Evolutionary conservation across 2,797 vertebrate genomes (phyloP).

Genomic region (Cichlasoma orientale): DNA sequence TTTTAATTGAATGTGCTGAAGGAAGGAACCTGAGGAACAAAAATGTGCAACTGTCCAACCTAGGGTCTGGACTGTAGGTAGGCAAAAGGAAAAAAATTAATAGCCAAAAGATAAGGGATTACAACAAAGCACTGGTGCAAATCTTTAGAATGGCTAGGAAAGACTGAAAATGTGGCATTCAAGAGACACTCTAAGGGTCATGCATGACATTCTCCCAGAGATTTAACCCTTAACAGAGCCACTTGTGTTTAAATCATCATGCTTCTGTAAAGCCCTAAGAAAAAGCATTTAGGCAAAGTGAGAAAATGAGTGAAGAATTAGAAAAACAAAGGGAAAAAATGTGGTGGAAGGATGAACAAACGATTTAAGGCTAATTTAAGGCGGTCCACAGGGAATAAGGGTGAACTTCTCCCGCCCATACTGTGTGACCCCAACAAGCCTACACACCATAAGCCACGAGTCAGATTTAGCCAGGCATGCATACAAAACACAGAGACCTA

Average conservation of each 20-base stretch:
- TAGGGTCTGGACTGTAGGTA: background rate
- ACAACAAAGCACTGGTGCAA: background rate
- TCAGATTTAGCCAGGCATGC: slow-evolving; percentile 24
- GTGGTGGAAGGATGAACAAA: slow-evolving; percentile 35
- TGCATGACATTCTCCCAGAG: background rate
- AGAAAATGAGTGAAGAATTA: slow-evolving; percentile 39
- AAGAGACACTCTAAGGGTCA: background rate
- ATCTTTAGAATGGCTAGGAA: background rate
- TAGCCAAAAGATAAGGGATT: background rate
- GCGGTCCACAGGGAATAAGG: slow-evolving; percentile 12
- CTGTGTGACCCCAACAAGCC: slow-evolving; percentile 45
- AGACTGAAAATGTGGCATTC: background rate
- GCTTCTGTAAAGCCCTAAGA: background rate
- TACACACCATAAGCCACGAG: slow-evolving; percentile 34
- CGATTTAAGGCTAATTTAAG: slow-evolving; percentile 52
- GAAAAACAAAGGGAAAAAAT: background rate
- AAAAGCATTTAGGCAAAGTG: slow-evolving; percentile 8
- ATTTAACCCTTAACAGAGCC: background rate
- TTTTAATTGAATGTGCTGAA: background rate
- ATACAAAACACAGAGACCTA: background rate
- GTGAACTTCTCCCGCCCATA: slow-evolving; percentile 43
- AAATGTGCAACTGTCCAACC: background rate
- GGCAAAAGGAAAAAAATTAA: background rate
- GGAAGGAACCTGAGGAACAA: background rate
- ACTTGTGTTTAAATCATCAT: background rate